Evolutionary conservation across 1,140 invertebrate species (phyloP).

Genomic region (Pseudomyrmex dendroicus): DNA sequence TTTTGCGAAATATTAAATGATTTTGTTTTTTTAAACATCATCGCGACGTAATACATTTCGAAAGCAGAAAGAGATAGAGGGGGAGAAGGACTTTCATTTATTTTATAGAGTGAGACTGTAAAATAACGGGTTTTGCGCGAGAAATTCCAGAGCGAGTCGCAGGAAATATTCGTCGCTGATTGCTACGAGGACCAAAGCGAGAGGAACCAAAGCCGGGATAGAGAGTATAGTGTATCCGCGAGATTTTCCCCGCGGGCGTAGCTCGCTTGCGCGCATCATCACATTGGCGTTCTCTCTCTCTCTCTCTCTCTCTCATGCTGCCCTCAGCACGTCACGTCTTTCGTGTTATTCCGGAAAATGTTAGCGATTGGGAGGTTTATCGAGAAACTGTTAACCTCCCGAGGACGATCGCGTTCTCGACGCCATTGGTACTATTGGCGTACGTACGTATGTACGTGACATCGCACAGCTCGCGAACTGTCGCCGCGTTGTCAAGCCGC

Average conservation of each 20-base stretch:
- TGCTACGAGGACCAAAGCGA: slow-evolving; percentile 16
- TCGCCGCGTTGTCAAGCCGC: not conserved
- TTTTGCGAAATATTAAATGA: not conserved
- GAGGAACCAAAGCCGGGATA: not conserved
- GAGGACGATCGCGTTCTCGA: slow-evolving; percentile 40
- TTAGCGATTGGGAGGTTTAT: slow-evolving; percentile 55
- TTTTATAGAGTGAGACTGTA: not conserved
- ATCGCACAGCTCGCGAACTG: not conserved
- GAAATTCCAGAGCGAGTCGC: not conserved
- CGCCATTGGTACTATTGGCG: too few species aligned
- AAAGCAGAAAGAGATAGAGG: too few species aligned
- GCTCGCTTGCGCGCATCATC: slow-evolving; percentile 20
- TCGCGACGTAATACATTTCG: not conserved
- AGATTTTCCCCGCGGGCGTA: slow-evolving; percentile 21
- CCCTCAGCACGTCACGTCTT: slow-evolving; percentile 66
- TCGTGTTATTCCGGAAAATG: slow-evolving; percentile 50
- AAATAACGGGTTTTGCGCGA: slow-evolving; percentile 21
- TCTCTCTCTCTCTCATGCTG: slow-evolving; percentile 40
- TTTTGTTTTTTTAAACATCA: too few species aligned
- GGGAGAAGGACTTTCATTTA: not conserved
- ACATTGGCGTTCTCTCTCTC: slow-evolving; percentile 29
- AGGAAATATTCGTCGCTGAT: slow-evolving; percentile 31
- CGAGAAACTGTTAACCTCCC: slow-evolving; percentile 57
- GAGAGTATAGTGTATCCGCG: not conserved
- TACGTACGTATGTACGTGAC: not conserved